Base-by-base conservation (phyloP, 1,140 invertebrate species). In the Melitaea cinxia region DNA sequence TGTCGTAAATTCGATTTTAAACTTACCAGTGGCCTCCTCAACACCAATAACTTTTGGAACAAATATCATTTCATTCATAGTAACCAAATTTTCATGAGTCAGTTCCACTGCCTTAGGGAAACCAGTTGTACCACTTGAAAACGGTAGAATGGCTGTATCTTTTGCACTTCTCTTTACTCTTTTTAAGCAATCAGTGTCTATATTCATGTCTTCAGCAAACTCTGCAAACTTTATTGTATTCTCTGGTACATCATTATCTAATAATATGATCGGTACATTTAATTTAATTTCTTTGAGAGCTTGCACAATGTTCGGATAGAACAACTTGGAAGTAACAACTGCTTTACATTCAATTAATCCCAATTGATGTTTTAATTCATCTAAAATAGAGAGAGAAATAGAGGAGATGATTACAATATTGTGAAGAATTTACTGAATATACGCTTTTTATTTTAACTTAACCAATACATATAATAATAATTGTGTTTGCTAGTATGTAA, bases 71-170 rank as follows among this genome's bases (percentile, higher is more conserved):
- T 91, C 78, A 49, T 89, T 91, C 69, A 94, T 93, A 1, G 92
- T 80, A 5, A 92, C 85, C 30, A 94, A 79, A 76, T 93, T 94
- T 53, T 81, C 89, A 79, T 98, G 96, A 0, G 95, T 94, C 3
- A 97, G 82, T 78, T 95, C 93, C 0, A 98, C 97, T 17, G 96
- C 97, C 92, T 98, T 98, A 4, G 97, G 96, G 52, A 96, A 88
- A 19, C 97, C 97, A 24, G 96, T 98, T 6, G 97, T 98, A 9
- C 97, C 97, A 82, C 96, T 97, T 0, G 96, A 95, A 75, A 93
- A 95, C 1, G 94, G 94, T 64, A 95, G 70, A 47, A 94, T 78
- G 2, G 92, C 90, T 3, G 93, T 76, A 71, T 94, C 93, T 17
- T 93, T 80, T 2, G 79, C 52, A 68, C 73, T 80, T 24, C 91